Evolutionary conservation across 2,888 invertebrate genomes (phyloP), one percentile per base, ranked within the genome.

Genomic region (Diarsia dahlii): DNA sequence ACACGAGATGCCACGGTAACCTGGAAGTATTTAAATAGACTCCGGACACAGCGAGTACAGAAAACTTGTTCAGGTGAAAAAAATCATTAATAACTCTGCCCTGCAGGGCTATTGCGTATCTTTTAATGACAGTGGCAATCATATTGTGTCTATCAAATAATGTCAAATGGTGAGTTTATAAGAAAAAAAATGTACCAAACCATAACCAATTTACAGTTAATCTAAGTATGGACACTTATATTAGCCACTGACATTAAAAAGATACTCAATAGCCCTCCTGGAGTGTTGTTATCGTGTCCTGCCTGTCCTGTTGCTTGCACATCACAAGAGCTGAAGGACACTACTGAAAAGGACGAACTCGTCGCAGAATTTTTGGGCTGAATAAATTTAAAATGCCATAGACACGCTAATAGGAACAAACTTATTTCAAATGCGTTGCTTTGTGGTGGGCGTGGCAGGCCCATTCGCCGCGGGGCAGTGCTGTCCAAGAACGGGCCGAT

Each of bases 391-490:
- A 60, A 60, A 28, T 9, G 18, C 60, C 34, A 28, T 34, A 6
- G 34, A 34, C 28, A 60, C 34, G 18, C 28, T 60, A 34, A n/a
- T n/a, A n/a, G n/a, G n/a, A n/a, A n/a, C n/a, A n/a, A n/a, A n/a
- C n/a, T n/a, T n/a, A n/a, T n/a, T n/a, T n/a, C n/a, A n/a, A 58
- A 58, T 34, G 1, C 63, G 9, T 46, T 20, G n/a, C 4, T 77
- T 73, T 39, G 56, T 52, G 52, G 10, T 34, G 46, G 50, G 63
- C 56, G 39, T 48, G 52, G 23, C 60, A 12, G 71, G 23, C 34
- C 15, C 10, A 52, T 18, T 65, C 13, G 64, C 77, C 81, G 81
- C 74, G 23, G 80, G 77, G n/a, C 18, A 65, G 46, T 23, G 18
- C 63, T 23, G 45, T 13, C 45, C 8, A n/a, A 60, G 52, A 23